Evolutionary conservation across 2,888 invertebrate genomes (phyloP).

Genomic region (Cyaniris semiargus): DNA sequence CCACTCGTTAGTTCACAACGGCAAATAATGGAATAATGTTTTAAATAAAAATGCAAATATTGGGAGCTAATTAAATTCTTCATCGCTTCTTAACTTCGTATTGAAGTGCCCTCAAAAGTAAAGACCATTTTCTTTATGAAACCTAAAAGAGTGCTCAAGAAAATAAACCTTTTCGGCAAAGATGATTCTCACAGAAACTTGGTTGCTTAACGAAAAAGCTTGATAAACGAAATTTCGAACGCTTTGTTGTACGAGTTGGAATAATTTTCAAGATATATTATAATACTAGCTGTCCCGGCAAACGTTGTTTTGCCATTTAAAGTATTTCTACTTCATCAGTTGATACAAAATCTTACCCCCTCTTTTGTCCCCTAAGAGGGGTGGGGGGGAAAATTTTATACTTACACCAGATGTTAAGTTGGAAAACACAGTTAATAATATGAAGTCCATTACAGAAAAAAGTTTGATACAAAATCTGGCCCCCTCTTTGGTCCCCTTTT

Average conservation of each 20-base stretch:
- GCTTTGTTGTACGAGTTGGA: not conserved
- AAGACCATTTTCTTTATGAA: slow-evolving; percentile 24
- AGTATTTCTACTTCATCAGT: too few species aligned
- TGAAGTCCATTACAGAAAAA: too few species aligned
- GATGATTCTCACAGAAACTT: not conserved
- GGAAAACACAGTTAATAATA: too few species aligned
- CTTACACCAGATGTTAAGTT: too few species aligned
- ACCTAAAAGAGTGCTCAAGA: slow-evolving; percentile 1
- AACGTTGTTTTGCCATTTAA: too few species aligned
- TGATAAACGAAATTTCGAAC: not conserved
- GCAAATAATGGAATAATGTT: slow-evolving; percentile 1
- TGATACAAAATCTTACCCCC: too few species aligned
- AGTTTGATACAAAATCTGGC: too few species aligned
- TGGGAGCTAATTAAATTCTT: slow-evolving; percentile 22
- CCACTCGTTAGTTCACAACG: not conserved
- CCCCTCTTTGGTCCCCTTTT: too few species aligned
- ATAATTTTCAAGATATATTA: not conserved
- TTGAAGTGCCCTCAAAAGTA: slow-evolving; percentile 24
- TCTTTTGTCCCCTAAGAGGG: too few species aligned
- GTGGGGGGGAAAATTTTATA: too few species aligned
- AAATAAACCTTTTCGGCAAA: slow-evolving; percentile 19
- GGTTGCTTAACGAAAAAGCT: slow-evolving; percentile 8
- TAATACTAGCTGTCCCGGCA: too few species aligned
- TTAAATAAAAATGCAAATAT: slow-evolving; percentile 20
- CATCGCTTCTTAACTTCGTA: slow-evolving; percentile 2